Evolutionary conservation across 2,113 vertebrate genomes (phyloP), one percentile per base, ranked within the genome.

Genomic region (Pao palembangensis): DNA sequence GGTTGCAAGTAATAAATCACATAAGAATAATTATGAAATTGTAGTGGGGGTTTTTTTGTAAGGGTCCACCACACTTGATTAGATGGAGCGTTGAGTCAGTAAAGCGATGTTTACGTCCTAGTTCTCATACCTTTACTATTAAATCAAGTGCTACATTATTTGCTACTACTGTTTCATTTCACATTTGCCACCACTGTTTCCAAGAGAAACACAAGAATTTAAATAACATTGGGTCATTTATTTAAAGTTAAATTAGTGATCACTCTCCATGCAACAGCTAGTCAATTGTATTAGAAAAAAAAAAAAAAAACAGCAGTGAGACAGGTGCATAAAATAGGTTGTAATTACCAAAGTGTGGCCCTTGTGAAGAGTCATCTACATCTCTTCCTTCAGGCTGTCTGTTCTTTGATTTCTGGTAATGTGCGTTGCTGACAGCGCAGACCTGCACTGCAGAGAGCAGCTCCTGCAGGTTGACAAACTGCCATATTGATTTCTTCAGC

Each of bases 321-420:
- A 77, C 75, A 61, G 85, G 75, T 76, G 87, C 93, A 94, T 95
- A 90, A 98, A 96, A 95, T 89, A 89, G 87, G 88, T 96, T 95
- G 97, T 96, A 98, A 97, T 96, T 96, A 99, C 94, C 90, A 94
- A 93, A 93, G 93, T 90, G 90, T 90, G 90, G 91, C 91, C 90
- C 92, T 64, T 91, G 72, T 77, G 76, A 51, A 77, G 72, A 83
- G 73, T 87, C 87, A 71, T 80, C 75, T 88, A 82, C 90, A 70
- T 82, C 72, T 75, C 68, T 82, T 87, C 85, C 84, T 82, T 55
- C 89, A 82, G 78, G 88, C 92, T 82, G 61, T 55, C 85, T 61
- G 91, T 81, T 48, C 83, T 96, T 98, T 97, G 95, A 95, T 97
- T 97, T 95, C 92, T 94, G 93, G 91, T 95, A 90, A 94, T 93